Conservation (phyloP, 2,797 vertebrate species). For the Oceanodroma leucorhoa region DNA sequence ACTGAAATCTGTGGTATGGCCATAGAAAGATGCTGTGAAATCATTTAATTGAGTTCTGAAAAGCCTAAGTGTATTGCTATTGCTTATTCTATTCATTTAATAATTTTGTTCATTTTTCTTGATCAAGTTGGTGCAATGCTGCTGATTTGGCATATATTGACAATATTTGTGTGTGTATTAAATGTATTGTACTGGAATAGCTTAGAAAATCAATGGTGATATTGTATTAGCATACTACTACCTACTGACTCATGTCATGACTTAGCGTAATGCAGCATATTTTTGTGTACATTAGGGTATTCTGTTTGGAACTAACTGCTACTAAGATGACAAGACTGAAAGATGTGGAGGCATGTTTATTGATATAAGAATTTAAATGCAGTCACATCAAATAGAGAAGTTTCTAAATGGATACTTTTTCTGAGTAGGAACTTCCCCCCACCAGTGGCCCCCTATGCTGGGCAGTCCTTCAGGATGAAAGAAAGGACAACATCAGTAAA, state of each 20-base stretch:
- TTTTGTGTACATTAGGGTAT: slow-evolving; percentile 37
- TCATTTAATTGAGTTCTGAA: neutral
- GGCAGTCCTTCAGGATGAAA: neutral
- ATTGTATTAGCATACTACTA: neutral
- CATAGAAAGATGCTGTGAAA: neutral
- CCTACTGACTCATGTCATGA: slow-evolving; percentile 35
- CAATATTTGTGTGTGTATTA: slow-evolving; percentile 33
- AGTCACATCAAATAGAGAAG: neutral
- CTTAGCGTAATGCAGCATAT: slow-evolving; percentile 30
- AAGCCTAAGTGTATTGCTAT: neutral
- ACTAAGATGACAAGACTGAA: neutral
- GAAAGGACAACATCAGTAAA: neutral
- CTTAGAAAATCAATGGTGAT: slow-evolving; percentile 59
- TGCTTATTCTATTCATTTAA: slow-evolving; percentile 21
- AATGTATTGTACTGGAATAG: slow-evolving; percentile 41
- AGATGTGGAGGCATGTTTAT: neutral
- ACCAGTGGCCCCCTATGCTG: neutral
- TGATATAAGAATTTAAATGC: neutral
- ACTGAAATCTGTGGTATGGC: neutral
- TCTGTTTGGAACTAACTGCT: neutral
- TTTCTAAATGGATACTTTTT: neutral
- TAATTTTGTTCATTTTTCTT: slow-evolving; percentile 50
- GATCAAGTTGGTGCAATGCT: slow-evolving; percentile 30
- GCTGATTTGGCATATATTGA: slow-evolving; percentile 34
- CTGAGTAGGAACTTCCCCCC: neutral